These are phyloP conservation scores for Macaria notata DNA, from an alignment of 2,888 invertebrate species.

Conservation along the genomic window DNA sequence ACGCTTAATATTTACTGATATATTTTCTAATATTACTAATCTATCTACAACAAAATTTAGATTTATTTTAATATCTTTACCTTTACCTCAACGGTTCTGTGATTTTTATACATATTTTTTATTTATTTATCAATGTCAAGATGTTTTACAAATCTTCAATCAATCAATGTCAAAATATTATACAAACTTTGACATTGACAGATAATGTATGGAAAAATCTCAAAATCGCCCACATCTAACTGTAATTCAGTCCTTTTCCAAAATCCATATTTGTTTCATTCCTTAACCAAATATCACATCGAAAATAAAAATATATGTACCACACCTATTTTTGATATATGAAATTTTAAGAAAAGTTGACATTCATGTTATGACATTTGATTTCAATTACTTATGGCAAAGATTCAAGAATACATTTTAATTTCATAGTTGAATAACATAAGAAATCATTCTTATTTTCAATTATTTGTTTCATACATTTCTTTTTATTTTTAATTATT, in stretches of 20 bases:
- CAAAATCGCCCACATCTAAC: not conserved
- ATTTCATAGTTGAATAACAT: too few species aligned
- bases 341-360: too few species aligned
- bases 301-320: conserved; percentile 22
- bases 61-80: conserved; percentile 36
- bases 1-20: conserved; percentile 41
- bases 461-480: too few species aligned
- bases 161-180: too few species aligned
- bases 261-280: conserved; percentile 7
- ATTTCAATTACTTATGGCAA: too few species aligned
- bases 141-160: too few species aligned
- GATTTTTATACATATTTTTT: conserved; percentile 1
- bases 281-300: conserved; percentile 34
- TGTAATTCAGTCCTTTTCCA: conserved; percentile 17
- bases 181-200: not conserved
- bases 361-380: too few species aligned
- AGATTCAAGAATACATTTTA: too few species aligned
- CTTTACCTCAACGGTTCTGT: conserved; percentile 17
- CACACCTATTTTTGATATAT: conserved; percentile 2
- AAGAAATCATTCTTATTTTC: too few species aligned
- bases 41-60: conserved; percentile 27
- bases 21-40: conserved; percentile 29
- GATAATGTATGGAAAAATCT: conserved; percentile 5
- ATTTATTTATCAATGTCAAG: too few species aligned
- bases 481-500: too few species aligned